phyloP scores from a whole-genome alignment of 2,113 vertebrate species.

The Mirza zaza region DNA sequence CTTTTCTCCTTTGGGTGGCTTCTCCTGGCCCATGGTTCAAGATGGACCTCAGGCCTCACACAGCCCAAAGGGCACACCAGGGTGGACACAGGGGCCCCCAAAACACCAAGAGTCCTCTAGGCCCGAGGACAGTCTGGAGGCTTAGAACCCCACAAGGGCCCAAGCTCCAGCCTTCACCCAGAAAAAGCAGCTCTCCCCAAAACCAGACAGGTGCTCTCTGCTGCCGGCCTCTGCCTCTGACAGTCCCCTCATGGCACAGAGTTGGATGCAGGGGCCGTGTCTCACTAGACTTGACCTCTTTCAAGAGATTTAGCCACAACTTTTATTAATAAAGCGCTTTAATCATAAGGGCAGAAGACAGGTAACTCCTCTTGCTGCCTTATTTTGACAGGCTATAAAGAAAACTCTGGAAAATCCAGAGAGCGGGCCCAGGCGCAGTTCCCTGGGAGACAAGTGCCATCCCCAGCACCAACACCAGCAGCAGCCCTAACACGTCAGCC shows the following conservation, averaged over 20 bases:
- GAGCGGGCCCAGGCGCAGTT: neutral
- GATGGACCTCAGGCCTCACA: neutral
- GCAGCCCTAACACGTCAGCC: fast-evolving
- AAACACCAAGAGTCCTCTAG: too few species aligned
- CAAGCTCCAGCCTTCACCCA: neutral
- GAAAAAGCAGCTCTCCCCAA: neutral
- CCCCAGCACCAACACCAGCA: fast-evolving
- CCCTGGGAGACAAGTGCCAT: fast-evolving
- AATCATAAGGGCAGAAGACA: neutral
- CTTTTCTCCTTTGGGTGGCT: neutral
- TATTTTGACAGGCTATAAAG: neutral
- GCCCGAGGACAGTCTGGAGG: neutral
- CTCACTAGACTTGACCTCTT: neutral
- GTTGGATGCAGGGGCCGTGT: too few species aligned
- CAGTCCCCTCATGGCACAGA: neutral
- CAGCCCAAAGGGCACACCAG: neutral
- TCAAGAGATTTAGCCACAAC: neutral
- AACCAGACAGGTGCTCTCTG: too few species aligned
- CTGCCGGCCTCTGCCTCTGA: neutral
- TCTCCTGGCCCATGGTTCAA: neutral
- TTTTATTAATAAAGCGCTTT: slow-evolving; percentile 50
- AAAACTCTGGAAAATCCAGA: neutral
- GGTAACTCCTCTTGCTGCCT: neutral
- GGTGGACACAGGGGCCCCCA: neutral
- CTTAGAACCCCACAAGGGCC: neutral